Conservation (phyloP, 2,113 vertebrate species). For the Stictonetta naevosa region DNA sequence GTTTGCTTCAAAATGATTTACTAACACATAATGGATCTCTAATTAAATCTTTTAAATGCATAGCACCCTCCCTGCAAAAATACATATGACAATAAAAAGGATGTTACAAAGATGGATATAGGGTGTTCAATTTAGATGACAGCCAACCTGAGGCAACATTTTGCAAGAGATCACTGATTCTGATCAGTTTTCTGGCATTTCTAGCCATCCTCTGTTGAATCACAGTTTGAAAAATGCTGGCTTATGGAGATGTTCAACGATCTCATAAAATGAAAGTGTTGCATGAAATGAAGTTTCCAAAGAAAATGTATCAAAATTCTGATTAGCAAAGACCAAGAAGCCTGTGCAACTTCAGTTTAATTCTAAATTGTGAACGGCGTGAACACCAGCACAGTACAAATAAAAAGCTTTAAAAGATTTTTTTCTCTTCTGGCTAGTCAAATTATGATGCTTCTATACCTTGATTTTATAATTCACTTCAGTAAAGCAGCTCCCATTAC, state of each 20-base stretch:
- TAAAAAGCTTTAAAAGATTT: neutral
- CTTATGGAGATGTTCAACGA: neutral
- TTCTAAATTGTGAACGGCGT: neutral
- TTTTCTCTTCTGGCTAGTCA: neutral
- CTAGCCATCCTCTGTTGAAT: neutral
- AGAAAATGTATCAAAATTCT: conserved; percentile 41
- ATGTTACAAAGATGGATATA: neutral
- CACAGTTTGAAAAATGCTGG: conserved; percentile 20
- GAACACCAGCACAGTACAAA: neutral
- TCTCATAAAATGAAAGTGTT: neutral
- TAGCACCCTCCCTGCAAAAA: neutral
- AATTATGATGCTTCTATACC: neutral
- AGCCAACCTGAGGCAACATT: conserved; percentile 15
- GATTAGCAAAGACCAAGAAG: neutral
- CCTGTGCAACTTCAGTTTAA: neutral
- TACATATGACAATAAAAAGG: neutral
- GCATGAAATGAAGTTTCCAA: neutral
- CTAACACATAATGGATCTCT: neutral
- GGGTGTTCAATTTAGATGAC: conserved; percentile 1
- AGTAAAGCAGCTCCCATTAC: neutral
- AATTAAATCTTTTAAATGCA: conserved; percentile 61
- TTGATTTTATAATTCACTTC: neutral
- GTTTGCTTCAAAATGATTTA: neutral
- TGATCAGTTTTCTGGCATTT: neutral
- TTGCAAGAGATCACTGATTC: conserved; percentile 4